Evolutionary conservation across 2,113 vertebrate genomes (phyloP).

Genomic region (Microcebus griseorufus): DNA sequence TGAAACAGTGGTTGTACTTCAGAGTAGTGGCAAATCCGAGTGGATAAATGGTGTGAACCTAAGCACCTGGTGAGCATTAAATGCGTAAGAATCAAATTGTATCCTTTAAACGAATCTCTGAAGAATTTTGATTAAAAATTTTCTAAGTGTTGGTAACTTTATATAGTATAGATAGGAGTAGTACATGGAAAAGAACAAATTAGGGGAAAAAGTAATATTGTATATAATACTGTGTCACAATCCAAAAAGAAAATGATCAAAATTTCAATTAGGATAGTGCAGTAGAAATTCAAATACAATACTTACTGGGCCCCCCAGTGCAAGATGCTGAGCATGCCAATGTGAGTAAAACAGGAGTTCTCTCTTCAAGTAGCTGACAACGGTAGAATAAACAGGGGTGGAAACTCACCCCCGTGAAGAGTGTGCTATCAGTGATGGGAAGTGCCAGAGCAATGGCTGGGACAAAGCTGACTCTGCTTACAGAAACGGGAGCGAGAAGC

Average conservation of each 20-base stretch:
- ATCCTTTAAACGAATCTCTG: background rate
- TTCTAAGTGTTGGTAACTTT: background rate
- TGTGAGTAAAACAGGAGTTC: background rate
- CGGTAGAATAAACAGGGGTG: background rate
- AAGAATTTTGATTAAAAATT: background rate
- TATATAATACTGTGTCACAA: background rate
- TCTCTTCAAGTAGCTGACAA: background rate
- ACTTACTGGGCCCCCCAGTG: background rate
- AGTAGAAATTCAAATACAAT: background rate
- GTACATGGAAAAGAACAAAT: background rate
- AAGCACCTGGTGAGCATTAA: background rate
- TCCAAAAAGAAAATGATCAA: background rate
- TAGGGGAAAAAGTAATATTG: background rate
- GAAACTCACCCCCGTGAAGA: background rate
- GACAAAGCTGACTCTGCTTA: background rate
- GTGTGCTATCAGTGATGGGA: background rate
- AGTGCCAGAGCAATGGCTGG: background rate
- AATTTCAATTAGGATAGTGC: background rate
- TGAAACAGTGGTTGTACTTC: background rate
- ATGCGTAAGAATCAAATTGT: background rate
- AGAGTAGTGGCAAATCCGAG: background rate
- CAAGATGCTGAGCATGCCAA: background rate
- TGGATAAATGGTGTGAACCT: too few relatives aligned
- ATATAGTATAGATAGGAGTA: background rate
- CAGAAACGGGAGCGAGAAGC: background rate